Percentiles rank a stretch among this genome's conserved stretches.
Conservation (phyloP, 1,140 invertebrate genomes). For the Delia radicum region DNA sequence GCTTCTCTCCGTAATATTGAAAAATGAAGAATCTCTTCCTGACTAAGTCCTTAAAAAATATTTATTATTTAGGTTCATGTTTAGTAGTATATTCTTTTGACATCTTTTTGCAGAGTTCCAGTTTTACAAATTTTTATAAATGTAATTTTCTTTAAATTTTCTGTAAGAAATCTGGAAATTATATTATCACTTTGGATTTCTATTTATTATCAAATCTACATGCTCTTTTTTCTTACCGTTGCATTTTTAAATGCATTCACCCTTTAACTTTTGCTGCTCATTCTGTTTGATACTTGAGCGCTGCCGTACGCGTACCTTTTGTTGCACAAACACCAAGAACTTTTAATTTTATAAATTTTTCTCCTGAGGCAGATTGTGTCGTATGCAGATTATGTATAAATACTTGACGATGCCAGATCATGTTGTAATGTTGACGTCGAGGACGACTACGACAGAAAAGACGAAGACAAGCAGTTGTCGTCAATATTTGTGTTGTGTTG, state of each 20-base stretch:
- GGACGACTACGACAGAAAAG: background rate
- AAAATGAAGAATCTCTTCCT: too few species aligned
- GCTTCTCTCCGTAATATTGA: too few species aligned
- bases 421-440: background rate
- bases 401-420: background rate
- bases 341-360: background rate
- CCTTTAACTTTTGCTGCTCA: background rate
- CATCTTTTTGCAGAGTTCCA: too few species aligned
- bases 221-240: background rate
- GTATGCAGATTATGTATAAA: background rate
- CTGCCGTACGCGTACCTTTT: background rate
- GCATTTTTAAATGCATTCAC: background rate
- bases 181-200: too few species aligned
- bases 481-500: background rate
- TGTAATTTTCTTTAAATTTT: too few species aligned
- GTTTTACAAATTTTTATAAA: too few species aligned
- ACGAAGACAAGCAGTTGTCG: background rate
- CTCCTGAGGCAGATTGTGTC: background rate
- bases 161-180: too few species aligned
- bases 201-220: too few species aligned
- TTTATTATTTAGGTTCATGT: too few species aligned
- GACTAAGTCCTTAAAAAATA: too few species aligned
- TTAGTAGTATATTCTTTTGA: too few species aligned
- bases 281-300: too few species aligned
- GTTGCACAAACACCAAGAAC: background rate